Base-by-base conservation (phyloP, 2,113 vertebrate genomes). In the Rhinolophus sinicus region DNA sequence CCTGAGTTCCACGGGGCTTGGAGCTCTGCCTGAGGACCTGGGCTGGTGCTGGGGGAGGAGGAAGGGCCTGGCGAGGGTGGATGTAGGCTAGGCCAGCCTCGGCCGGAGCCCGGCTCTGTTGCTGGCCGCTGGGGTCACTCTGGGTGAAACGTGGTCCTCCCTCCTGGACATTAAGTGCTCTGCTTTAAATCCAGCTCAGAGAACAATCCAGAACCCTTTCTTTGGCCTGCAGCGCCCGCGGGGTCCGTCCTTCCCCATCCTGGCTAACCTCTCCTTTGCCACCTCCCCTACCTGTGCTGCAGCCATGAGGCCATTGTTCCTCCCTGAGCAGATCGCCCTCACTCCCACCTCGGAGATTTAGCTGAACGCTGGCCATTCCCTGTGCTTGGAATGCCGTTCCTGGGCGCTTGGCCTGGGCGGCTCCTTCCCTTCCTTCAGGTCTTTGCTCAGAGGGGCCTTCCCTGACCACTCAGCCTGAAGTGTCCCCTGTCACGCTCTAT, bases 401-500 rank as follows among this genome's bases (percentile, higher is more conserved):
- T 13, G 3, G 62, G 38, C 35, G 47, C 3, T 50, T 13, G 12
- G 47, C 8, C 65, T 65, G 47, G 47, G 47, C 47, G 12, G 28
- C 33, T n/a, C 7, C 19, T 50, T n/a, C 33, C 58, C 33, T 50
- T 10, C 26, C 38, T 28, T n/a, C 16, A 5, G 80, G 65, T 70
- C 44, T 67, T 38, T 92, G 78, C 19, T 87, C 2, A 1, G 90
- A 47, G 64, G 58, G 16, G 14, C 16, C 26, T 52, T 5, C 44
- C 28, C 70, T 52, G 50, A 24, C 33, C 78, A 1, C 24, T 30
- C 9, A 0, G 38, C 65, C 58, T 18, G 38, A 11, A 8, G 21
- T 3, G 24, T 24, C 26, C 90, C 56, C 24, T 1, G 0, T 64
- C 58, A 7, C 4, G 0, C 22, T 15, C 50, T n/a, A 0, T 40